Percentiles rank a stretch among this genome's conserved stretches.
Evolutionary conservation across 2,888 invertebrate genomes (phyloP).

Genomic region (Tenthredo scrophulariae): DNA sequence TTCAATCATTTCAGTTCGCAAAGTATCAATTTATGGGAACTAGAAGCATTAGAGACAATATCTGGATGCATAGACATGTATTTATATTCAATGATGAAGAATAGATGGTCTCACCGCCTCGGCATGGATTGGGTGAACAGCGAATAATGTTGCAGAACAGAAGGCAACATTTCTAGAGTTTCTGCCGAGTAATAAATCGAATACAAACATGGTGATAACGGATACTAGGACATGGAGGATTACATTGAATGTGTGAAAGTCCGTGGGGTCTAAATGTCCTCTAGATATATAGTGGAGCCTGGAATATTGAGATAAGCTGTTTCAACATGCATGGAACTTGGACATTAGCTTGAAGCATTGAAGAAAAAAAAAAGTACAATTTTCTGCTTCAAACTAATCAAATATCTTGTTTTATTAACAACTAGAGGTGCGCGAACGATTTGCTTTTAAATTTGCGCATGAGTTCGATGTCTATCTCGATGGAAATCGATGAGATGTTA

Average conservation of each 20-base stretch:
- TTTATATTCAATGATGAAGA: not conserved
- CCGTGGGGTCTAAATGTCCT: conserved; percentile 80
- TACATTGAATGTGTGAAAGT: conserved; percentile 90
- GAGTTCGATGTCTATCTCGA: not conserved
- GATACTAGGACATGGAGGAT: conserved; percentile 85
- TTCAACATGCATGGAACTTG: not conserved
- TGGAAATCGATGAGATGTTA: not conserved
- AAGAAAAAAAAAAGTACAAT: not conserved
- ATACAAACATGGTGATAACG: conserved; percentile 79
- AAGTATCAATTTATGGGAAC: not conserved
- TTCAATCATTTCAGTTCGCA: conserved; percentile 4
- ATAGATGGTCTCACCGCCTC: conserved; percentile 86
- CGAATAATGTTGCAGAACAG: conserved; percentile 87
- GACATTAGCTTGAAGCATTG: not conserved
- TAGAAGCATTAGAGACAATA: not conserved
- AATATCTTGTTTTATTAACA: not conserved
- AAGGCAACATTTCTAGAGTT: conserved; percentile 79
- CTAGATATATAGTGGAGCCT: conserved; percentile 86
- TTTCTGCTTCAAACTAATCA: not conserved
- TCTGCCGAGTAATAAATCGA: conserved; percentile 77
- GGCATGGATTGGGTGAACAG: conserved; percentile 95
- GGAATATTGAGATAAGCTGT: conserved; percentile 66
- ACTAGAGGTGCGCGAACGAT: not conserved
- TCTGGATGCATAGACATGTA: not conserved
- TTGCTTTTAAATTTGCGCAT: not conserved